phyloP scores from a whole-genome alignment of 2,797 vertebrate species.

The Pangasius macronema region DNA sequence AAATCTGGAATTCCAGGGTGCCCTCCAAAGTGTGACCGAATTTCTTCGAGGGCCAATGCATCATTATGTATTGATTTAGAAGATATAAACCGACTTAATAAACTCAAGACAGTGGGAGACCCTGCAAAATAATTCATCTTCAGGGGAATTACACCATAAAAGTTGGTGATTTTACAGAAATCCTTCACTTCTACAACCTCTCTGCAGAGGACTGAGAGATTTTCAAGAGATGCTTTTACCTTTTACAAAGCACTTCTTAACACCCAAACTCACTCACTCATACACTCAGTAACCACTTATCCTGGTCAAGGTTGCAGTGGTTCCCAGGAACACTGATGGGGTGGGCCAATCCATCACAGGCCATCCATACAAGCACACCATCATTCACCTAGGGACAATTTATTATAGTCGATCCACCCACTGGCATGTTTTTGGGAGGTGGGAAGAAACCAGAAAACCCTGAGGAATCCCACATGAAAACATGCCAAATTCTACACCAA shows the following conservation, averaged over 20 bases:
- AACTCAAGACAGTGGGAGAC: slow-evolving; percentile 51
- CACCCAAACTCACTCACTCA: neutral
- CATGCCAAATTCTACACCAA: neutral
- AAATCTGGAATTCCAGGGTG: slow-evolving; percentile 50
- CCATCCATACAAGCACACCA: neutral
- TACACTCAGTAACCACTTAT: neutral
- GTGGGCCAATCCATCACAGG: neutral
- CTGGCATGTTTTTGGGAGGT: neutral
- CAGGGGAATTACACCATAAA: slow-evolving; percentile 46
- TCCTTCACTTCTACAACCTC: slow-evolving; percentile 42
- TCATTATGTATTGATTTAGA: slow-evolving; percentile 54
- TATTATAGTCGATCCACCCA: neutral
- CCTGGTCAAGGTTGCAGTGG: neutral
- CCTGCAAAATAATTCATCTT: slow-evolving; percentile 44
- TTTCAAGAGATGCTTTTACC: neutral
- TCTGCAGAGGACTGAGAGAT: slow-evolving; percentile 6
- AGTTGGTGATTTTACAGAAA: slow-evolving; percentile 48
- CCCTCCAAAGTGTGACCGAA: slow-evolving; percentile 49
- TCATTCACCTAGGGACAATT: neutral
- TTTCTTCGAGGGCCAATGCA: slow-evolving; percentile 50
- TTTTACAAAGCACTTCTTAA: neutral
- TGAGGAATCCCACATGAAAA: neutral
- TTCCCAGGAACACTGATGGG: neutral
- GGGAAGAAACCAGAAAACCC: neutral
- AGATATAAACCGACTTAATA: slow-evolving; percentile 58